Conservation (phyloP, 2,797 vertebrate genomes). For the Acropternis orthonyx region DNA sequence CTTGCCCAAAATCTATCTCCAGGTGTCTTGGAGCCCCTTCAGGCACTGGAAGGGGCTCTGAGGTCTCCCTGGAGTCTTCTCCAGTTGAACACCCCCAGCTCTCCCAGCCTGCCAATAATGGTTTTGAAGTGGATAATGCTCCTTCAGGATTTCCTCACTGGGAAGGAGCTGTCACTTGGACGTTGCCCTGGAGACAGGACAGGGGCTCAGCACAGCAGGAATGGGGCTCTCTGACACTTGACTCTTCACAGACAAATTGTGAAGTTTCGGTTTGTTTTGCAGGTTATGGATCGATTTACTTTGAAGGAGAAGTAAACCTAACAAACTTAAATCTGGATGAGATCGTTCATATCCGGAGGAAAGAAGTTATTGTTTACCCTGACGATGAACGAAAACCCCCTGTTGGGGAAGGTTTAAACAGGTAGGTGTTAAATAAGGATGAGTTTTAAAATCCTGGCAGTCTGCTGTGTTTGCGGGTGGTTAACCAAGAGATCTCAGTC, state of each 20-base stretch:
- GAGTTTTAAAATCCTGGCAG: not conserved
- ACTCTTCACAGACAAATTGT: not conserved
- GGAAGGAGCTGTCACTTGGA: fast-evolving
- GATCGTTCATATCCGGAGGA: constrained; percentile 92
- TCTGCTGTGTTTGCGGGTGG: not conserved
- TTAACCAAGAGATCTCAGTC: not conserved
- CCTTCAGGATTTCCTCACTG: not conserved
- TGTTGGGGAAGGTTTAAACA: constrained; percentile 90
- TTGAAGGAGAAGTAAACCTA: constrained; percentile 88
- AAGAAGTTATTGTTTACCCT: constrained; percentile 94
- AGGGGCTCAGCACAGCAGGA: not conserved
- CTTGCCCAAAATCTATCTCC: not conserved
- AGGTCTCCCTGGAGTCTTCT: not conserved
- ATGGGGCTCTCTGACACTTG: fast-evolving
- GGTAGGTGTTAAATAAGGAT: constrained; percentile 70
- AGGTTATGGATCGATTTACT: constrained; percentile 96
- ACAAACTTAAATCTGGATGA: constrained; percentile 90
- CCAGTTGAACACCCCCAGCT: not conserved
- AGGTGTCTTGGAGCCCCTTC: not conserved
- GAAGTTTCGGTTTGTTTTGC: not conserved
- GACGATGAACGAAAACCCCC: constrained; percentile 89
- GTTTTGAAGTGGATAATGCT: not conserved
- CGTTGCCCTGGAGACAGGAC: fast-evolving
- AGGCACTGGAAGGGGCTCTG: not conserved
- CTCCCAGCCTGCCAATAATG: fast-evolving